Evolutionary conservation across 2,113 vertebrate genomes (phyloP).

Genomic region (Vulpes ferrilata): DNA sequence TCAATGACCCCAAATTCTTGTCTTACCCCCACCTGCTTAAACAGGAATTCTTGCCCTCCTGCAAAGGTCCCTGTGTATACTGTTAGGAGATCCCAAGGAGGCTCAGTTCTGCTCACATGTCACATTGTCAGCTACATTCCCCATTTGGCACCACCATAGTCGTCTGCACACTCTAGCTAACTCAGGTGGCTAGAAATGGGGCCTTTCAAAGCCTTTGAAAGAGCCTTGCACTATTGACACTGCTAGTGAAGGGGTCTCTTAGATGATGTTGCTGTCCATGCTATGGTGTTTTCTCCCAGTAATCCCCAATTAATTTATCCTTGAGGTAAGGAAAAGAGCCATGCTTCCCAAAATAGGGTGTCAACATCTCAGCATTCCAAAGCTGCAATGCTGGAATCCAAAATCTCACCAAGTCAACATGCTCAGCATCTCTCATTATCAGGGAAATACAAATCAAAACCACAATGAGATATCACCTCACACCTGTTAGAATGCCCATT

Average conservation of each 20-base stretch:
- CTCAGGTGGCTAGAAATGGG: not conserved
- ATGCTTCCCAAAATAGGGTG: not conserved
- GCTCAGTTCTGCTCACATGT: accelerated
- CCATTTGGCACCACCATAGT: accelerated
- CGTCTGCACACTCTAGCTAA: too few relatives aligned
- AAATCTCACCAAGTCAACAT: not conserved
- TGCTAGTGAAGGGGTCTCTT: not conserved
- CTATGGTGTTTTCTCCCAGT: not conserved
- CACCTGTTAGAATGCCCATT: not conserved
- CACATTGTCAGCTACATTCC: not conserved
- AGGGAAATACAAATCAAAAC: not conserved
- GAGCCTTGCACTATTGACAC: not conserved
- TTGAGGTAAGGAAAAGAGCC: not conserved
- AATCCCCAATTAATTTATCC: not conserved
- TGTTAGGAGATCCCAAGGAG: too few relatives aligned
- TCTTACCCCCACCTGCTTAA: not conserved
- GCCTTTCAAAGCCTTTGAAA: not conserved
- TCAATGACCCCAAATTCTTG: not conserved
- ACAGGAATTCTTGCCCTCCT: not conserved
- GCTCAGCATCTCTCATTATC: not conserved
- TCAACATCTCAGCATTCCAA: not conserved
- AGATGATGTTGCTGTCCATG: not conserved
- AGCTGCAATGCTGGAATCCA: not conserved
- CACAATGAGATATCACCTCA: not conserved
- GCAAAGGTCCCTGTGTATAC: not conserved